Base-by-base conservation (phyloP, 2,113 vertebrate genomes). In the Formicarius rufipectus region DNA sequence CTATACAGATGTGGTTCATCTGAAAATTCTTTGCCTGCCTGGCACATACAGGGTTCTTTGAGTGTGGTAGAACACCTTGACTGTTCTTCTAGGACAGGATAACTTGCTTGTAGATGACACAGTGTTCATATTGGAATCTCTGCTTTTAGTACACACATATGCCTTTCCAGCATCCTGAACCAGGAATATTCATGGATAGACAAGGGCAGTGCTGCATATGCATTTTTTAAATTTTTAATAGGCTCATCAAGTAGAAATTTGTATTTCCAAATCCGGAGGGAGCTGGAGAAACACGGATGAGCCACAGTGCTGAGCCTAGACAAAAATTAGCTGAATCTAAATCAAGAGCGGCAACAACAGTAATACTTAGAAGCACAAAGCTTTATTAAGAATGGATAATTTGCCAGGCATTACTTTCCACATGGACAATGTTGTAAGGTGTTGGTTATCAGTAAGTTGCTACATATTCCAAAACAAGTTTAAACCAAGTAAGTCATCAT, bases 261-360 rank as follows among this genome's bases (percentile, higher is more conserved):
- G 28, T 80, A 55, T 86, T 90, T 80, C 55, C 17, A 88, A n/a
- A 63, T 90, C 89, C 63, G 49, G 68, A 72, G 44, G 64, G 69
- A 88, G 53, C 40, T 83, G 25, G 52, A 75, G 47, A 77, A 92
- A 68, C 72, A 28, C 23, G 64, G 53, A 62, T 84, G 77, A 95
- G 47, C 73, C 33, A 60, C 18, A 73, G 16, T 89, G 85, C 90
- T 95, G 92, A 97, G 64, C 39, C 74, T 52, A 66, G 74, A 58
- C 19, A 91, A 90, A 96, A 95, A 76, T 28, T 40, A 78, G 23
- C 76, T 86, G 69, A 67, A 74, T 85, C 71, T 72, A 89, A 92
- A 81, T 62, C 45, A 53, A 75, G 37, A 93, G 47, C 35, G 74
- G 52, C 63, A 79, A 82, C 72, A 73, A 68, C 64, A 90, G 55